Percentiles rank a stretch among this genome's conserved stretches.
Conservation (phyloP, 2,888 invertebrate genomes). For the Baronia brevicornis region DNA sequence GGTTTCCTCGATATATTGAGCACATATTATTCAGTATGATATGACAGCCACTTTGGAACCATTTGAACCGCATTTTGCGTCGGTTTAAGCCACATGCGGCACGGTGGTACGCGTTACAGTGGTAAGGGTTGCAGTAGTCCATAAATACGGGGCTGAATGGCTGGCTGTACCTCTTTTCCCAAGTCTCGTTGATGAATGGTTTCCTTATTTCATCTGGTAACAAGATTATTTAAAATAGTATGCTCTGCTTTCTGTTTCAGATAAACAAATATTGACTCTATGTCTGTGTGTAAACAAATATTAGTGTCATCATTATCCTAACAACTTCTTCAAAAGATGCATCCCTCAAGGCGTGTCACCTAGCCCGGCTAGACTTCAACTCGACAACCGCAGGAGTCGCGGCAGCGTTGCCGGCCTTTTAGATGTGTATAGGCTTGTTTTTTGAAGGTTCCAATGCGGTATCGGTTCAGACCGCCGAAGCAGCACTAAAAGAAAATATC, state of each 20-base stretch:
- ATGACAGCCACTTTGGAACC: conserved; percentile 56
- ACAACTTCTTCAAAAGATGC: too few relatives aligned
- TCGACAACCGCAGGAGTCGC: too few relatives aligned
- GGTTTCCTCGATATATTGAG: conserved; percentile 31
- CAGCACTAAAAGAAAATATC: too few relatives aligned
- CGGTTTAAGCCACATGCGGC: conserved; percentile 43
- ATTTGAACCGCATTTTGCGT: conserved; percentile 34
- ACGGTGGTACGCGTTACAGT: conserved; percentile 47
- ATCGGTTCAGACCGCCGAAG: too few relatives aligned
- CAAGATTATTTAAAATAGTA: background rate
- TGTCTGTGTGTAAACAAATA: background rate
- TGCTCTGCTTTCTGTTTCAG: background rate
- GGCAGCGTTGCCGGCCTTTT: too few relatives aligned
- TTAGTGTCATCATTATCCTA: too few relatives aligned
- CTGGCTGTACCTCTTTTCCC: conserved; percentile 18
- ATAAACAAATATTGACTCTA: background rate
- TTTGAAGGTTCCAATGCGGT: too few relatives aligned
- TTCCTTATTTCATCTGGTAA: conserved; percentile 29
- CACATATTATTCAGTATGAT: conserved; percentile 47
- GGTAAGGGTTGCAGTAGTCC: conserved; percentile 55
- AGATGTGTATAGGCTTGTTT: too few relatives aligned
- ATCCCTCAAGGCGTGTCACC: too few relatives aligned
- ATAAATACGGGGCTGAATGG: conserved; percentile 37
- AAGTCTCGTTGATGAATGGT: conserved; percentile 29
- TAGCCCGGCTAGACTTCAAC: too few relatives aligned